Evolutionary conservation across 2,797 vertebrate species (phyloP), one percentile per base, ranked within the genome.

Genomic region (Enteromius anoplus): DNA sequence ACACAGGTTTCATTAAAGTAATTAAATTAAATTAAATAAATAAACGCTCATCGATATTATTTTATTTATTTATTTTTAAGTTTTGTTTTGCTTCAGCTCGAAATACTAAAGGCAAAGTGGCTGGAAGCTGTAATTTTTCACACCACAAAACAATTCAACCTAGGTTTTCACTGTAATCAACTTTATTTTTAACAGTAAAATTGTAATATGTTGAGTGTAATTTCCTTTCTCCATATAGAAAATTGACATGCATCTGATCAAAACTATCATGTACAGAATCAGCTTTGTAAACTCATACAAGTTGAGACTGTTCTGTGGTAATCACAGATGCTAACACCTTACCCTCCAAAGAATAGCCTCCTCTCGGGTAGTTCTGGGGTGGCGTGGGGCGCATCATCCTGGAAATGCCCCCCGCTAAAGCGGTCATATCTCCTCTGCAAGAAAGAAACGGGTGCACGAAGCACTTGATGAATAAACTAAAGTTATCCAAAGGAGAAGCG

Each of bases 331-430:
- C 53, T 37, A 23, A 64, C 37, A 15, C 37, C 93, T 91, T 96
- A 99, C 98, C 98, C 96, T 99, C 98, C 87, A 99, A 92, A 29
- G 98, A 98, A 90, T 98, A 99, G 62, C 96, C 97, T 89, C 96
- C 97, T 90, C 98, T 95, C 51, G 97, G 95, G 83, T 97, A 99
- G 93, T 96, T 99, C 93, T 99, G 98, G 89, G 97, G 97, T 37
- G 97, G 96, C 86, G 94, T 95, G 51, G 98, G 98, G 91, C 97
- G 95, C 97, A 99, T 99, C 98, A 99, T 99, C 89, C 97, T 97
- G 89, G 96, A 96, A 90, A 99, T 96, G 89, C 97, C 97, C 94
- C 98, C 98, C 82, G 97, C 96, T 78, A 98, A 93, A 88, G 96
- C 97, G 92, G 97, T 96, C 97, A 99, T 99, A 89, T 87, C 90